These are phyloP conservation scores for Agapornis roseicollis DNA, from an alignment of 2,113 vertebrate genomes.

Conservation along the genomic window DNA sequence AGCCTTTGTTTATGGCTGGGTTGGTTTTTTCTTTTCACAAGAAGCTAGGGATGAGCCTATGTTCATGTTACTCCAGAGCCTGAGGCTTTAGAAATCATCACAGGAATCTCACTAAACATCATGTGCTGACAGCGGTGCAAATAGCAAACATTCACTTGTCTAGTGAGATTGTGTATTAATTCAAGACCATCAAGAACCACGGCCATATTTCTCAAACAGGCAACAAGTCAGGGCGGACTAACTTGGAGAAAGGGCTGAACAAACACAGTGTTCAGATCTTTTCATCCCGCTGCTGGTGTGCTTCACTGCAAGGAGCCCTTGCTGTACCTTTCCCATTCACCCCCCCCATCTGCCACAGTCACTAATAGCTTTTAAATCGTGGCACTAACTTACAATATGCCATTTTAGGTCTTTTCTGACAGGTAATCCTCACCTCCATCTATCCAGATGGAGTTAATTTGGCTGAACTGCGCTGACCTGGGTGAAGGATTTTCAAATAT, in stretches of 20 bases:
- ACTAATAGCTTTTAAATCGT: neutral
- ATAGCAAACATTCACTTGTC: slow-evolving; percentile 47
- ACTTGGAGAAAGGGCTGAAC: neutral
- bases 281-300: neutral
- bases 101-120: slow-evolving; percentile 39
- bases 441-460: slow-evolving; percentile 65
- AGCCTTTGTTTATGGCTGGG: neutral
- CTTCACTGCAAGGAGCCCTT: neutral
- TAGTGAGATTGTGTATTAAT: neutral
- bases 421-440: slow-evolving; percentile 37
- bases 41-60: neutral
- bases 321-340: neutral
- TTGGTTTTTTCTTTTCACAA: neutral
- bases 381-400: neutral
- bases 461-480: slow-evolving; percentile 49
- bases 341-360: neutral
- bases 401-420: slow-evolving; percentile 14
- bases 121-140: slow-evolving; percentile 48
- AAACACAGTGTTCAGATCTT: neutral
- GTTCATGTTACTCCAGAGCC: slow-evolving; percentile 15
- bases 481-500: slow-evolving; percentile 68
- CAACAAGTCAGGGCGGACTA: accelerated
- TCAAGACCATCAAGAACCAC: slow-evolving; percentile 16
- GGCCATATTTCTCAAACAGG: neutral
- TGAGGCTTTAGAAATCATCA: slow-evolving; percentile 36